Conservation (phyloP, 2,888 invertebrate species). For the Volucella inflata region DNA sequence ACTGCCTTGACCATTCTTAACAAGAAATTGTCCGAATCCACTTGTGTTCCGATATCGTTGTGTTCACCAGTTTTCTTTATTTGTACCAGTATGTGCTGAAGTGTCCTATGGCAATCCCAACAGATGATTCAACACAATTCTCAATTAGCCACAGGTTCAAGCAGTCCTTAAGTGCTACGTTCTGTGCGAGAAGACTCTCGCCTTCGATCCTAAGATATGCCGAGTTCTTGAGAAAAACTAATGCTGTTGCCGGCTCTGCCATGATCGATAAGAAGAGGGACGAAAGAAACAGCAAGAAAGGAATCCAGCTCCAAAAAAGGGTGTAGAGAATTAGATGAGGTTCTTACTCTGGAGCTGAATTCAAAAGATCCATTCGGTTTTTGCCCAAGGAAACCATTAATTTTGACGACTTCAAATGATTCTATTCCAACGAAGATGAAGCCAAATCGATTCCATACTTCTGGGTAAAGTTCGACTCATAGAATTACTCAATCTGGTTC, state of each 20-base stretch:
- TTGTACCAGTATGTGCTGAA: constrained; percentile 93
- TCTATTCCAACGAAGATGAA: constrained; percentile 98
- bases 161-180: constrained; percentile 86
- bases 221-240: constrained; percentile 85
- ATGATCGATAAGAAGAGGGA: constrained; percentile 82
- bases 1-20: constrained; percentile 88
- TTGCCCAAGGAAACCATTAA: constrained; percentile 96
- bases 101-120: constrained; percentile 90
- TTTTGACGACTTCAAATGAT: constrained; percentile 98
- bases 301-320: constrained; percentile 83
- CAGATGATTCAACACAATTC: constrained; percentile 97
- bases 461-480: constrained; percentile 98
- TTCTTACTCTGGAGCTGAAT: constrained; percentile 91
- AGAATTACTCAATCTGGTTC: constrained; percentile 98
- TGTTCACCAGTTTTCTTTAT: constrained; percentile 94
- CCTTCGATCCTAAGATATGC: constrained; percentile 91
- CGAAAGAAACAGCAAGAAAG: constrained; percentile 82
- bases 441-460: constrained; percentile 97
- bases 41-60: constrained; percentile 98
- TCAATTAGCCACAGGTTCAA: constrained; percentile 93
- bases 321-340: constrained; percentile 86
- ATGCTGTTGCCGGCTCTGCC: constrained; percentile 76
- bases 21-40: constrained; percentile 91
- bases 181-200: constrained; percentile 91
- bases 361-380: constrained; percentile 95